Evolutionary conservation across 2,113 vertebrate species (phyloP).

Genomic region (Ia io): DNA sequence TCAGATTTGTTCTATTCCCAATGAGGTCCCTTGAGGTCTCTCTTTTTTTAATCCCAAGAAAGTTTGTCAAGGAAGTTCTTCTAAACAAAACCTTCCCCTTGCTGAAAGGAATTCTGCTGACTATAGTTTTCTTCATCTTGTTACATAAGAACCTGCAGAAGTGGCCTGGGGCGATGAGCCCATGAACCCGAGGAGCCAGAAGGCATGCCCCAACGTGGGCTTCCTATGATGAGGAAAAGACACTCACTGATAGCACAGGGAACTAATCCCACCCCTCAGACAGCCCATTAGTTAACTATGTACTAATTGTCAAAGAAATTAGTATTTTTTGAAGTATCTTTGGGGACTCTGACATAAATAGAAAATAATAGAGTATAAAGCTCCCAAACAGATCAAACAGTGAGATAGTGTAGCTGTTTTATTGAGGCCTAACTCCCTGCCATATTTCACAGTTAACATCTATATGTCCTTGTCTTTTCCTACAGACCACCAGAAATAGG

Average conservation of each 20-base stretch:
- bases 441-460: background rate
- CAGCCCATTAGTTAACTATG: background rate
- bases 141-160: conserved; percentile 15
- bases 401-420: background rate
- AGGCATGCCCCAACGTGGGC: background rate
- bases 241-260: background rate
- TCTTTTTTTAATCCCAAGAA: background rate
- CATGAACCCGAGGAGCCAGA: background rate
- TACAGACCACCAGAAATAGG: background rate
- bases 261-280: background rate
- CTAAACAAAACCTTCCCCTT: conserved; percentile 27
- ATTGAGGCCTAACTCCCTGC: background rate
- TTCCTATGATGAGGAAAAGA: background rate
- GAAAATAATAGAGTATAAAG: background rate
- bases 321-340: background rate
- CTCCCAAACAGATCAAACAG: background rate
- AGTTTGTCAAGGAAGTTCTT: conserved; percentile 30
- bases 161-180: background rate
- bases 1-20: conserved; percentile 9
- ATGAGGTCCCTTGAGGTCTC: conserved; percentile 27
- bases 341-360: background rate
- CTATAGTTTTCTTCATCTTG: background rate
- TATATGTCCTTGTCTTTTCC: background rate
- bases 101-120: conserved; percentile 30
- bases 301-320: background rate